phyloP scores from a whole-genome alignment of 1,140 invertebrate genomes.

The Trachelipus rathkii region DNA sequence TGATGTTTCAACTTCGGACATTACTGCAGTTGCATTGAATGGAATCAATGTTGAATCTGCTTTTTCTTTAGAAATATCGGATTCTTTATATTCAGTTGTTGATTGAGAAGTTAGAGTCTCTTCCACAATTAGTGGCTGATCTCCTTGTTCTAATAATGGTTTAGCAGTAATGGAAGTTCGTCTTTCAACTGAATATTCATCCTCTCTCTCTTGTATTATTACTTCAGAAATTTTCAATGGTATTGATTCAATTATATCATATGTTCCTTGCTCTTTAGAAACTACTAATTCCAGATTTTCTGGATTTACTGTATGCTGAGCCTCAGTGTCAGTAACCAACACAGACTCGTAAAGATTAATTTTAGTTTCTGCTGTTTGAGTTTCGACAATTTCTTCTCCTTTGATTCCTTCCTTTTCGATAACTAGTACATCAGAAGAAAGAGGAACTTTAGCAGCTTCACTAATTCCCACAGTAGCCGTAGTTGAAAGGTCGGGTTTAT shows the following conservation, averaged over 20 bases:
- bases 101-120: conserved; percentile 6
- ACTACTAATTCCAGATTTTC: conserved; percentile 24
- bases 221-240: conserved; percentile 47
- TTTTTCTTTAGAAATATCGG: no score
- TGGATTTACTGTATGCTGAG: conserved; percentile 29
- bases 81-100: background rate
- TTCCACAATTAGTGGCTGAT: conserved; percentile 6
- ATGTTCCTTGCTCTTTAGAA: conserved; percentile 33
- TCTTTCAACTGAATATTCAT: background rate
- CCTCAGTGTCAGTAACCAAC: conserved; percentile 50
- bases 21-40: no score
- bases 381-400: conserved; percentile 47
- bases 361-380: conserved; percentile 53
- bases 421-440: conserved; percentile 34
- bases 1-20: no score
- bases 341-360: conserved; percentile 61
- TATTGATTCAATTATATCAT: conserved; percentile 33
- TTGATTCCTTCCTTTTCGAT: conserved; percentile 41
- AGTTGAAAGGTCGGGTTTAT: background rate
- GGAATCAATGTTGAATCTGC: no score
- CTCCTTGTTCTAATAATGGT: conserved; percentile 18
- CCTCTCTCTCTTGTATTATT: conserved; percentile 20
- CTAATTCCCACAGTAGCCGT: background rate
- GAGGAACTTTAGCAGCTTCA: conserved; percentile 25
- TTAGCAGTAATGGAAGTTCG: background rate